Conservation (phyloP, 2,113 vertebrate genomes). For the Aphyosemion australe region DNA sequence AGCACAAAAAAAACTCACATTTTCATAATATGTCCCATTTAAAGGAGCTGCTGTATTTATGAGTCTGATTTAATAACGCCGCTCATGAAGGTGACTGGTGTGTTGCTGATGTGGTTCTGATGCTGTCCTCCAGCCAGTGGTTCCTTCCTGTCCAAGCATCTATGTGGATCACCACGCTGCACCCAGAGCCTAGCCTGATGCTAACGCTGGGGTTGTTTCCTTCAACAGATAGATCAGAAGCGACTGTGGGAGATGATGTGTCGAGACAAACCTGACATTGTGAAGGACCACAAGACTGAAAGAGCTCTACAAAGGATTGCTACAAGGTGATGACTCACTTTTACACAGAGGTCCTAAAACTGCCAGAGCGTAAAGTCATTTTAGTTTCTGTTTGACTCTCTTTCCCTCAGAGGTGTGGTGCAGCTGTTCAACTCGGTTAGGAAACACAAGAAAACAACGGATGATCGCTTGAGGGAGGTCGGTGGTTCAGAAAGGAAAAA, state of each 20-base stretch:
- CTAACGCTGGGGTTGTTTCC: background rate
- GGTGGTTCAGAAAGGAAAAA: constrained; percentile 88
- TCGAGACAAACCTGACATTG: constrained; percentile 90
- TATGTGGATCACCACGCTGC: too few species aligned
- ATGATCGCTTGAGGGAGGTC: constrained; percentile 85
- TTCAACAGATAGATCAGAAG: constrained; percentile 86
- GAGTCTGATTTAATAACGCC: too few species aligned
- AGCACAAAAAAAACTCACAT: too few species aligned
- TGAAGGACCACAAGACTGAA: constrained; percentile 86
- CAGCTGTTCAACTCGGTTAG: constrained; percentile 94
- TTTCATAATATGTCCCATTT: too few species aligned
- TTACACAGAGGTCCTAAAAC: background rate
- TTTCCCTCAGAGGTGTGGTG: constrained; percentile 86
- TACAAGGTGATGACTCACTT: constrained; percentile 78
- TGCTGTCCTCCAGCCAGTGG: too few species aligned
- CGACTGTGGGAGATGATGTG: constrained; percentile 92
- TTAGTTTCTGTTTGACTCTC: background rate
- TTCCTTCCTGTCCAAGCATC: too few species aligned
- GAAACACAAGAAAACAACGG: constrained; percentile 86
- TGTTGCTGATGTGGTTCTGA: too few species aligned
- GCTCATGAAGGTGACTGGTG: too few species aligned
- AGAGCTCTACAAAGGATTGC: constrained; percentile 89
- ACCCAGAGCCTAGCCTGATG: too few species aligned
- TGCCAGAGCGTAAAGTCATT: background rate
- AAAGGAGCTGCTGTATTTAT: too few species aligned